Base-by-base conservation (phyloP, 2,113 vertebrate species). In the Trematocara marginatum region DNA sequence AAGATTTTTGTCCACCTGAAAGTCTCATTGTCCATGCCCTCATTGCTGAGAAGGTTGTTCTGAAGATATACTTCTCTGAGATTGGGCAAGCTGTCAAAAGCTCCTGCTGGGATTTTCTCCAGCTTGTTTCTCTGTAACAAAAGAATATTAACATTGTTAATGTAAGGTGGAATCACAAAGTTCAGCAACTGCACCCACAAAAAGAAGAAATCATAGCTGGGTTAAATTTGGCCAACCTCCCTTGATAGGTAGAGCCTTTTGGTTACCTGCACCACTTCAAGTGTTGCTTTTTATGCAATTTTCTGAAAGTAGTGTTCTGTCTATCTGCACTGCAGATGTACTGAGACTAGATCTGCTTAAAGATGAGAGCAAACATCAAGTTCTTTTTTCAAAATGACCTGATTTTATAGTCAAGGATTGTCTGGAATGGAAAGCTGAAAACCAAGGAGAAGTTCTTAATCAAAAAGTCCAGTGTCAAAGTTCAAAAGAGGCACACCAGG, bases 11-110 rank as follows among this genome's bases (percentile, higher is more conserved):
- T 81, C 31, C 92, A 99, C 99, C 97, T 97, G 96, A 99, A 99
- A 18, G 98, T 99, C 93, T 97, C 96, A 0, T 99, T 98, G 93
- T 99, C 97, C 96, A 99, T 97, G 78, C 98, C 97, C 10, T 98
- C 97, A 2, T 99, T 98, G 15, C 96, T 97, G 88, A 99, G 95
- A 54, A 97, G 96, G 91, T 99, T 99, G 92, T 99, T 98, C 95
- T 99, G 99, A 51, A 99, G 94, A 91, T 99, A 98, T 12, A 99
- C 95, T 91, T 99, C 99, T 16, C 98, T 95, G 29, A 99, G 96
- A 64, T 96, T 96, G 4, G 90, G 89, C 53, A 99, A 96, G 34
- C 96, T 96, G 8, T 96, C 96, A 91, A 99, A 98, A 18, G 97
- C 98, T 35, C 97, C 97, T 6, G 92, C 88, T 6, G 99, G 98